These are phyloP conservation scores for Porites cylindrica DNA, from an alignment of 92 coral and sea anemone species.

Conservation along the genomic window DNA sequence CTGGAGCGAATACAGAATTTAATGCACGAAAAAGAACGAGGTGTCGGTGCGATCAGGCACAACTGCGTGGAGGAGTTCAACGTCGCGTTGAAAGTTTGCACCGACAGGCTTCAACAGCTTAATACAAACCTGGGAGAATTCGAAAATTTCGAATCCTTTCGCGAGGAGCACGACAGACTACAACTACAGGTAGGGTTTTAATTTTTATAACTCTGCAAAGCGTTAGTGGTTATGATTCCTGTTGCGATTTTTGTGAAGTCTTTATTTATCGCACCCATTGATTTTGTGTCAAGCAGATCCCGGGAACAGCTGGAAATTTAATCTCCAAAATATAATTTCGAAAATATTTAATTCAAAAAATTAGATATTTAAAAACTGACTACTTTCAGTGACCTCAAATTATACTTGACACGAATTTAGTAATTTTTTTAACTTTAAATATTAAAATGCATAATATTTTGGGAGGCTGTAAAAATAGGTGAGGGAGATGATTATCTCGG, in stretches of 20 bases:
- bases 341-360: neutral
- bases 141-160: constrained; percentile 36
- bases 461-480: neutral
- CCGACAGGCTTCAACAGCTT: constrained; percentile 71
- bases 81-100: constrained; percentile 73
- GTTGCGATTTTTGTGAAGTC: constrained; percentile 18
- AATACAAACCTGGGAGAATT: constrained; percentile 58
- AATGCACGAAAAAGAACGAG: constrained; percentile 73
- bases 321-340: neutral
- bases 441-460: neutral
- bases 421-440: neutral
- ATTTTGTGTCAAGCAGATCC: neutral
- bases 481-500: neutral
- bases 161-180: constrained; percentile 53
- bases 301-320: constrained; percentile 17
- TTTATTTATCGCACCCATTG: neutral
- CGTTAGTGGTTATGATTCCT: neutral
- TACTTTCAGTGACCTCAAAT: too few species aligned
- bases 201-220: neutral
- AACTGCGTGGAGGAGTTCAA: constrained; percentile 76
- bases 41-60: constrained; percentile 64
- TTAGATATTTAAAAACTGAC: neutral
- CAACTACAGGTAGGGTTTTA: constrained; percentile 66
- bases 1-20: constrained; percentile 82
- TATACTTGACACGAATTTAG: neutral